Conservation (phyloP, 2,113 vertebrate species). For the Pleuronectes platessa region DNA sequence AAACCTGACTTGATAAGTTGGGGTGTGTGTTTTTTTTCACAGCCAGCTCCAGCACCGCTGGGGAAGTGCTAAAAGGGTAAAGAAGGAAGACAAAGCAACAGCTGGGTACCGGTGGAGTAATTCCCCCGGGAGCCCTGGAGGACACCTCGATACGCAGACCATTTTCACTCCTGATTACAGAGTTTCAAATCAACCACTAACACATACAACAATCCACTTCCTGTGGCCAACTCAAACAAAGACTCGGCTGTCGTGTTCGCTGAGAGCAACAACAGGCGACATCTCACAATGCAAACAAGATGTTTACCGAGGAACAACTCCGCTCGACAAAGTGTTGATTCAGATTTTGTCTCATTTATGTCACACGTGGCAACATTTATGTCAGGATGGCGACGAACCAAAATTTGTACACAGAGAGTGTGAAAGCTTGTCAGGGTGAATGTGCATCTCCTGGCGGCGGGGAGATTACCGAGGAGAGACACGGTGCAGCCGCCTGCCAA, state of each 20-base stretch:
- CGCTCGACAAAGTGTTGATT: constrained; percentile 65
- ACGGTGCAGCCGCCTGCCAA: constrained; percentile 69
- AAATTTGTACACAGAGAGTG: constrained; percentile 56
- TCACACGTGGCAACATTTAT: constrained; percentile 34
- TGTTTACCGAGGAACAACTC: constrained; percentile 54
- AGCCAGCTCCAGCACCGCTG: constrained; percentile 73
- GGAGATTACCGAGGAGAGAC: constrained; percentile 72
- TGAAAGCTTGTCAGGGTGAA: constrained; percentile 69
- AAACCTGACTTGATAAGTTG: constrained; percentile 79
- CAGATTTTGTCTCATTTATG: constrained; percentile 55
- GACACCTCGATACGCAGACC: constrained; percentile 76
- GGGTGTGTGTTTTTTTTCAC: constrained; percentile 45
- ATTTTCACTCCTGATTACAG: constrained; percentile 83
- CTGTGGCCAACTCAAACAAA: constrained; percentile 65
- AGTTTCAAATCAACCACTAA: constrained; percentile 81
- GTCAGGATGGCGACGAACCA: constrained; percentile 65
- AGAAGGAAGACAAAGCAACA: constrained; percentile 81
- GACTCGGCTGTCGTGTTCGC: constrained; percentile 60
- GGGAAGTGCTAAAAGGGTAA: constrained; percentile 83
- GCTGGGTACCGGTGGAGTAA: constrained; percentile 83
- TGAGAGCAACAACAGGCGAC: constrained; percentile 6
- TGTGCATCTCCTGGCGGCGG: constrained; percentile 63
- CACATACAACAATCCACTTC: constrained; percentile 75
- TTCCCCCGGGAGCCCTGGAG: constrained; percentile 76
- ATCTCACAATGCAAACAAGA: constrained; percentile 71